A percentile compares a stretch with the other conserved stretches of the same genome.
phyloP scores from a whole-genome alignment of 2,888 invertebrate species.

The Electrophaes corylata region DNA sequence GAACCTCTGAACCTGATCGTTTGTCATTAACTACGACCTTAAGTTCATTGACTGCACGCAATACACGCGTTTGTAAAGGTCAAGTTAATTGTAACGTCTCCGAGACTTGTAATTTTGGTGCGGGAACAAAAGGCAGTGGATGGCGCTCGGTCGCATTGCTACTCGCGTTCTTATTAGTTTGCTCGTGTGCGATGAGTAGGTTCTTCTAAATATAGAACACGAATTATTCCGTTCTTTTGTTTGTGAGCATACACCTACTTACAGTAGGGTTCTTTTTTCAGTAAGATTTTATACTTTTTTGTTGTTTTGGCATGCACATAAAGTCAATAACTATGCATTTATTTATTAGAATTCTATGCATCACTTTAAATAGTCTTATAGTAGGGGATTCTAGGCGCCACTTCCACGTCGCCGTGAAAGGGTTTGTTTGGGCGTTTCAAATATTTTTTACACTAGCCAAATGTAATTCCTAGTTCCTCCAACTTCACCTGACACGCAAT shows the following conservation, averaged over 20 bases:
- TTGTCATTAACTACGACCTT: too few species aligned
- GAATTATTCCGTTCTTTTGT: slow-evolving; percentile 30
- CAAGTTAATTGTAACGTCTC: slow-evolving; percentile 53
- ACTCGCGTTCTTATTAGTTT: slow-evolving; percentile 7
- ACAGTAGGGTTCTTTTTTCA: slow-evolving; percentile 6
- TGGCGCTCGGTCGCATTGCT: slow-evolving; percentile 12
- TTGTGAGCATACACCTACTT: slow-evolving; percentile 15
- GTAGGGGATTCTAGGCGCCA: too few species aligned
- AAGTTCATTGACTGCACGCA: slow-evolving; percentile 53
- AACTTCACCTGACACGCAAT: too few species aligned
- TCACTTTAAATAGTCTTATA: too few species aligned
- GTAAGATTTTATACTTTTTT: background rate
- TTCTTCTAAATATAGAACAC: slow-evolving; percentile 29
- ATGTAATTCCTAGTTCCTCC: too few species aligned
- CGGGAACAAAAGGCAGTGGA: slow-evolving; percentile 27
- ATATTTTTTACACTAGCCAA: too few species aligned
- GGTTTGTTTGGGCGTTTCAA: too few species aligned
- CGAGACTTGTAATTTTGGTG: slow-evolving; percentile 27
- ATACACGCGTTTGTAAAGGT: slow-evolving; percentile 52
- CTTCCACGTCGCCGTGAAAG: too few species aligned
- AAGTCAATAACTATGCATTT: too few species aligned
- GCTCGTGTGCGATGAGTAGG: slow-evolving; percentile 9
- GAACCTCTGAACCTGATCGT: too few species aligned
- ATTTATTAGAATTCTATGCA: too few species aligned
- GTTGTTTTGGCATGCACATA: too few species aligned